Conservation (phyloP, 2,797 vertebrate species). For the Rhabdomys pumilio region DNA sequence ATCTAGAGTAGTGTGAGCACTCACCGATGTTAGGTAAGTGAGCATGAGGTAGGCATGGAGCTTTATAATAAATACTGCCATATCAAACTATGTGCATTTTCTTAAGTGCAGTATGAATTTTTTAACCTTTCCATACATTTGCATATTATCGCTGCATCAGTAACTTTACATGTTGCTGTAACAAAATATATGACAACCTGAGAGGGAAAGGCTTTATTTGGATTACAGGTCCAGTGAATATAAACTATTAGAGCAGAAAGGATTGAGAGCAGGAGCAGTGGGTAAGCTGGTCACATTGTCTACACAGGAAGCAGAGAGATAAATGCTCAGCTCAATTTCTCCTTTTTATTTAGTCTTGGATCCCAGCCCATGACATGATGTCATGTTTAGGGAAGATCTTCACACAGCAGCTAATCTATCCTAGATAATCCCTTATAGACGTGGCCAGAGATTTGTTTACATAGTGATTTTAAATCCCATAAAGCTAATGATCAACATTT, state of each 20-base stretch:
- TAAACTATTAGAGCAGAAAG: not conserved
- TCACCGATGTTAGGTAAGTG: not conserved
- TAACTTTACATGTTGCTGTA: not conserved
- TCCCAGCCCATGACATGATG: not conserved
- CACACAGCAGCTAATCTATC: not conserved
- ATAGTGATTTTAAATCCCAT: not conserved
- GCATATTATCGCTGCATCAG: not conserved
- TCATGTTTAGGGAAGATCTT: not conserved
- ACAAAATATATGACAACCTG: not conserved
- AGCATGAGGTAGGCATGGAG: not conserved
- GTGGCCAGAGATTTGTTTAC: not conserved
- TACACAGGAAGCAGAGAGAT: not conserved
- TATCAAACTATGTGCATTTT: conserved; percentile 15
- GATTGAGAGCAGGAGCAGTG: not conserved
- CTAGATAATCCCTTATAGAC: not conserved
- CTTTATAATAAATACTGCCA: not conserved
- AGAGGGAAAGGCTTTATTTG: not conserved
- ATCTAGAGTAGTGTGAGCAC: not conserved
- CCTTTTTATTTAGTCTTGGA: not conserved
- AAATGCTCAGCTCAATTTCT: not conserved
- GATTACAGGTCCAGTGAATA: not conserved
- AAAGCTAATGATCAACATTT: not conserved
- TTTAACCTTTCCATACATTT: not conserved
- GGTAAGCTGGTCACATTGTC: not conserved
- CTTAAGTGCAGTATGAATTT: not conserved